Evolutionary conservation across 2,888 invertebrate genomes (phyloP), one percentile per base, ranked within the genome.

Genomic region (Metellina segmentata): DNA sequence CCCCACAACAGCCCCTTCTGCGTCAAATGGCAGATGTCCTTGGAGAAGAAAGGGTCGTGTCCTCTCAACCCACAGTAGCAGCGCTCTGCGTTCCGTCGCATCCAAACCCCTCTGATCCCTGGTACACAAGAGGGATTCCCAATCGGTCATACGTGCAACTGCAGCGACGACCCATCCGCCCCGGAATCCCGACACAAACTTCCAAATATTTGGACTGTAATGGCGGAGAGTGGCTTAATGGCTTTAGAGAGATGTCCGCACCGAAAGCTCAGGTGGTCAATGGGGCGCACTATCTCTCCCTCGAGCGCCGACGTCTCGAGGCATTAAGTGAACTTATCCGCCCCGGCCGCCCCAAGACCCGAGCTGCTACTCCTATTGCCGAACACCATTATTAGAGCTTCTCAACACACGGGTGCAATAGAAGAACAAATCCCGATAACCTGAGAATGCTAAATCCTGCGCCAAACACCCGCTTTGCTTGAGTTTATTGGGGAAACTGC

Each of bases 241-340:
- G 86, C 51, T 86, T 78, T 85, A 48, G 85, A 13, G 61, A n/a
- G 34, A 48, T 11, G 77, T n/a, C 74, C 77, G 77, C 77, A n/a
- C 19, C 20, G 72, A 70, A 71, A 86, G 77, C 86, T 78, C 78
- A 69, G 78, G 78, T 86, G 86, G 78, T 78, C 86, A 86, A 86
- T 86, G 86, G 86, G 78, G 86, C 86, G 86, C 86, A 51, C 86
- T 86, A 86, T 86, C 86, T 86, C 51, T 13, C 34, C 74, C 74
- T 49, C 51, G 16, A 61, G 61, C 61, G 61, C 61, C 61, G 34
- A 34, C 34, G 34, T 34, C 34, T 34, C 34, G 34, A 34, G 34
- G 34, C 34, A 34, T 34, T 34, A 34, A 34, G 34, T 34, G 34
- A 34, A 34, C 34, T 34, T 34, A 34, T 34, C 34, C 34, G 34